These are phyloP conservation scores for Mastacembelus armatus DNA, from an alignment of 2,797 vertebrate species.

Conservation along the genomic window DNA sequence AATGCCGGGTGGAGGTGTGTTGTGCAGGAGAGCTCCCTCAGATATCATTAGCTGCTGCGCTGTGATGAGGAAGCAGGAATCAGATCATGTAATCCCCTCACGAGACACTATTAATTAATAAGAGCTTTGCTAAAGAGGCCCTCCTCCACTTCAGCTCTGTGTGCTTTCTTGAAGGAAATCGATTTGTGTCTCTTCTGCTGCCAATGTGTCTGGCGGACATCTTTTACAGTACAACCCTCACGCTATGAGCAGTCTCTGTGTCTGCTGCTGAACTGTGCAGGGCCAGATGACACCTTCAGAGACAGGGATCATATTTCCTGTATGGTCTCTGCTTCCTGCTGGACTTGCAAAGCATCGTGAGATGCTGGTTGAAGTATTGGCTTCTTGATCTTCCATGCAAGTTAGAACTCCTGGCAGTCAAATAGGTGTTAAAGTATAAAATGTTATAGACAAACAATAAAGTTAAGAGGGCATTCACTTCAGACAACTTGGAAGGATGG, in stretches of 20 bases:
- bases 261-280: constrained; percentile 65
- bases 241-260: constrained; percentile 71
- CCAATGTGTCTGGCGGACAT: constrained; percentile 83
- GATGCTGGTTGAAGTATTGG: background rate
- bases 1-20: constrained; percentile 46
- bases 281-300: constrained; percentile 74
- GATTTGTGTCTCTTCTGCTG: constrained; percentile 80
- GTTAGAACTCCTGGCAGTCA: constrained; percentile 8
- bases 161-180: constrained; percentile 76
- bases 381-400: background rate
- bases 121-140: constrained; percentile 76
- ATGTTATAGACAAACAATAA: background rate
- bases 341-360: constrained; percentile 28
- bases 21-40: constrained; percentile 63
- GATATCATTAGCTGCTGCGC: constrained; percentile 78
- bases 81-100: constrained; percentile 80
- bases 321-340: constrained; percentile 52
- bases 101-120: constrained; percentile 84
- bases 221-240: constrained; percentile 75
- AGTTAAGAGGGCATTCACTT: background rate
- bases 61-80: constrained; percentile 80
- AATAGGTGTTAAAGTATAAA: background rate
- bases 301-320: constrained; percentile 62
- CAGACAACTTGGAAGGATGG: background rate
- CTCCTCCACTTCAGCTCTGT: constrained; percentile 71